Evolutionary conservation across 2,113 vertebrate genomes (phyloP), one percentile per base, ranked within the genome.

Genomic region (Himantopus leucocephalus): DNA sequence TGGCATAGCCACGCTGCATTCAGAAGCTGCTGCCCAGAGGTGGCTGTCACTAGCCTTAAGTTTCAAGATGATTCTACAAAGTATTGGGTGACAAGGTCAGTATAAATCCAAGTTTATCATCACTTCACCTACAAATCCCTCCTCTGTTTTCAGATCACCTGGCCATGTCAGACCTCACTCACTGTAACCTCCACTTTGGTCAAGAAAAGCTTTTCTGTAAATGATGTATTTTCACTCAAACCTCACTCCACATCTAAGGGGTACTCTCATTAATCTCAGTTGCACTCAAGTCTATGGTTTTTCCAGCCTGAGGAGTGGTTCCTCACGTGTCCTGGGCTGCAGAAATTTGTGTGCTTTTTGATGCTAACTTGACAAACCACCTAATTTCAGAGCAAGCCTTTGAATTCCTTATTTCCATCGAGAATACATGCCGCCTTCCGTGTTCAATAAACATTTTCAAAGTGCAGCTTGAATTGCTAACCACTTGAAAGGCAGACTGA

Each of bases 311-410:
- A 11, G 6, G n/a, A 32, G 7, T 3, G 6, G 5, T 15, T 76
- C 18, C 37, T 86, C 11, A 2, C 1, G 0, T 5, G 8, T 15
- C 27, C 20, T 9, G 13, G n/a, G 35, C 67, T 58, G 73, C 63
- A 92, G 20, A 35, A 43, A 47, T 10, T 2, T 1, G 10, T 12
- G 20, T 39, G 20, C 8, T 68, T 55, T 68, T 24, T 43, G 39
- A 9, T 22, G 13, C 58, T 66, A 41, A 34, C 29, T 12, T 37
- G 17, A 19, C 20, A 47, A 67, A 17, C 17, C 53, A 20, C 52
- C 20, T 16, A 3, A 34, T 50, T 91, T 68, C 48, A 60, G 75
- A 58, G 39, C 43, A 64, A 90, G 35, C 41, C 37, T 67, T 52
- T 7, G 53, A 30, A 5, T 70, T 11, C 27, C 43, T 19, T n/a